Evolutionary conservation across 2,888 invertebrate genomes (phyloP), one percentile per base, ranked within the genome.

Genomic region (Lasioglossum marginatum): DNA sequence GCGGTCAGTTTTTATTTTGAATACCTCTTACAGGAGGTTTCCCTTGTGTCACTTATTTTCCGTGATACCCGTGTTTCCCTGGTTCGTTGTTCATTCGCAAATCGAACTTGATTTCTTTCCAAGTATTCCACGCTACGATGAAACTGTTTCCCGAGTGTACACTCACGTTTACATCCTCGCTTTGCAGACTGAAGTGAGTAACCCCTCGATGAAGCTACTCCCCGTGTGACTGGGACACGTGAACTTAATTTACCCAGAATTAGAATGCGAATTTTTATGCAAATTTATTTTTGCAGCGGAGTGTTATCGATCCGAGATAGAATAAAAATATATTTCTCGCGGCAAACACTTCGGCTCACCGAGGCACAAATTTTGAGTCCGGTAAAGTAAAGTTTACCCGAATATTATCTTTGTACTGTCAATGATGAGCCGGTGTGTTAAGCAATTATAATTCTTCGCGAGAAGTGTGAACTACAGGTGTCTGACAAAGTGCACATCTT

Each of bases 71-170:
- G 6, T 8, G 31, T 6, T 31, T 6, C 31, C 16, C 66, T 19
- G 19, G 31, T 66, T 23, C 34, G 34, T 63, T 66, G 34, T 31
- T 68, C 34, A 23, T 23, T 68, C 37, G 37, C 23, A 37, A 34
- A 23, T 68, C 68, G 37, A 37, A 68, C 68, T 68, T 68, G 68
- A 68, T 68, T 68, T 68, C 68, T 23, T 37, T 68, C 37, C 68
- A 68, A 68, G 1, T 68, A 68, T 68, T 37, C 37, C 23, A 37
- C 37, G 34, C 10, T 37, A 37, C 23, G 37, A 37, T 4, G 4
- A 10, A 37, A 68, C 19, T 23, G 12, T 12, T 23, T 19, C 37
- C 68, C 4, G 2, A 1, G 23, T 2, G 5, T 16, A 12, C 2
- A 10, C 16, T 31, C 19, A 6, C 8, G 31, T 63, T 63, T 63